A percentile compares a stretch with the other conserved stretches of the same genome.
These are phyloP conservation scores for Allygus modestus DNA, from an alignment of 2,888 invertebrate species.

Conservation along the genomic window DNA sequence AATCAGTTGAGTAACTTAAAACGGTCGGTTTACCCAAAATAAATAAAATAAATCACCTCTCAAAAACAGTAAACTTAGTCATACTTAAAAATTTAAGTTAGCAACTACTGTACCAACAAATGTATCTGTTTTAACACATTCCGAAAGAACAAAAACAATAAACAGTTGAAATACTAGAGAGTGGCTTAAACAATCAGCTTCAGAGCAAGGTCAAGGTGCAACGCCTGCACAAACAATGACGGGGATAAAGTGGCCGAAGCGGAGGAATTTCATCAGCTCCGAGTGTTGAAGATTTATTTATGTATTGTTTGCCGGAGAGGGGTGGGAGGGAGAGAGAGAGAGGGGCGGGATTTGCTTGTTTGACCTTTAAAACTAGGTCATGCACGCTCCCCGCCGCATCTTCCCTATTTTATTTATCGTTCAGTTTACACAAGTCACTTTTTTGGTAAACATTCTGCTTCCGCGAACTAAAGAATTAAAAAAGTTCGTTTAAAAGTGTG, in stretches of 20 bases:
- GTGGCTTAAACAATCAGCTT: neutral
- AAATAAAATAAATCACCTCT: too few species aligned
- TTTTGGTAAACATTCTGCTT: too few species aligned
- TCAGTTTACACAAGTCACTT: neutral
- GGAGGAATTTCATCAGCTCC: conserved; percentile 47
- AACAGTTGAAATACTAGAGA: neutral
- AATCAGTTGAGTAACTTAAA: too few species aligned
- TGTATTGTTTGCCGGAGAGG: conserved; percentile 43
- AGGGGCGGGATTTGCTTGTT: conserved; percentile 26
- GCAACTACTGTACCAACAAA: too few species aligned
- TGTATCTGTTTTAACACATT: neutral
- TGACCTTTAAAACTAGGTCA: conserved; percentile 56
- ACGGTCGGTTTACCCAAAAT: too few species aligned
- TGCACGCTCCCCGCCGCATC: conserved; percentile 35
- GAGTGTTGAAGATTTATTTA: conserved; percentile 48
- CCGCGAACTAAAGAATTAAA: too few species aligned
- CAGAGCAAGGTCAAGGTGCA: neutral
- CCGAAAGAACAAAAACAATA: neutral
- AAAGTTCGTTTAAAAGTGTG: too few species aligned
- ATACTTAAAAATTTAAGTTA: too few species aligned
- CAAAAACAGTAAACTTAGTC: too few species aligned
- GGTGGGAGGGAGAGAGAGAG: neutral
- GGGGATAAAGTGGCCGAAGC: conserved; percentile 2
- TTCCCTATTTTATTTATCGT: conserved; percentile 17
- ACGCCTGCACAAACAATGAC: neutral